These are phyloP conservation scores for Drosophila baimaii DNA, from an alignment of 1,140 invertebrate species.

Conservation along the genomic window DNA sequence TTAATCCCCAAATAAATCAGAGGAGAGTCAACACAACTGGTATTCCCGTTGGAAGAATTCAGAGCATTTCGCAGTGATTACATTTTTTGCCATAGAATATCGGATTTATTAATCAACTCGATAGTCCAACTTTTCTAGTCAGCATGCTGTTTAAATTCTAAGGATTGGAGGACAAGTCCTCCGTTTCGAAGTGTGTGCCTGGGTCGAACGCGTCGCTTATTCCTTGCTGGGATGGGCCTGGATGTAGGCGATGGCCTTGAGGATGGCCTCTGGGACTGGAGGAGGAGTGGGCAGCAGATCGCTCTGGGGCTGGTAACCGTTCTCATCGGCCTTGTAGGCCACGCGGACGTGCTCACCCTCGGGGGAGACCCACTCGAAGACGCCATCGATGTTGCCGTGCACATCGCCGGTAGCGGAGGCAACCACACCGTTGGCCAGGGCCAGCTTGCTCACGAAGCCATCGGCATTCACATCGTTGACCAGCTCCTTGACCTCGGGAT, in stretches of 20 bases:
- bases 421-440: constrained; percentile 86
- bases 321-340: constrained; percentile 85
- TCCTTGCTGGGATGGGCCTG: constrained; percentile 74
- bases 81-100: constrained; percentile 21
- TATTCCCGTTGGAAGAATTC: not conserved
- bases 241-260: constrained; percentile 85
- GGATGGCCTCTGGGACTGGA: constrained; percentile 88
- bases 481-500: constrained; percentile 43
- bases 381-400: constrained; percentile 83
- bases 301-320: constrained; percentile 85
- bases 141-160: constrained; percentile 39
- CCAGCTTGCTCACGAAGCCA: constrained; percentile 83
- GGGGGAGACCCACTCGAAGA: constrained; percentile 86
- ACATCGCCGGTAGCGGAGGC: constrained; percentile 65
- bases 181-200: not conserved
- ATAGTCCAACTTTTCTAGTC: constrained; percentile 26
- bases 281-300: constrained; percentile 87
- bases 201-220: constrained; percentile 3
- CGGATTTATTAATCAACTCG: constrained; percentile 34
- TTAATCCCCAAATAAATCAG: constrained; percentile 15
- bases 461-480: constrained; percentile 76
- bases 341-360: constrained; percentile 88
- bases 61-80: not conserved
- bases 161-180: not conserved
- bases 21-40: not conserved